Conservation (phyloP, 2,797 vertebrate genomes). For the Macroramphosus scolopax region DNA sequence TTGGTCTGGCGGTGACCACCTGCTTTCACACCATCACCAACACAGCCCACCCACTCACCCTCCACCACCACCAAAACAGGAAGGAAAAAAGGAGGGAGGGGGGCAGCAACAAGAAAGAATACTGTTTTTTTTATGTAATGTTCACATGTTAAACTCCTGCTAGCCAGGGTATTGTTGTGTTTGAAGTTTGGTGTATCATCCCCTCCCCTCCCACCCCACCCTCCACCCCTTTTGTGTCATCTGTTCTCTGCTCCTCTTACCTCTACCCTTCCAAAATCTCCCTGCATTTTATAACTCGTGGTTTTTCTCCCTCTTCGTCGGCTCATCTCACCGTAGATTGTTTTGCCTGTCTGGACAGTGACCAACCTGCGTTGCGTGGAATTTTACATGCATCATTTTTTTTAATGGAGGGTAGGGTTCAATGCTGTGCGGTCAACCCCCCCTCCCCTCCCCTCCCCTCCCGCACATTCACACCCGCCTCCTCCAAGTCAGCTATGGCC, state of each 20-base stretch:
- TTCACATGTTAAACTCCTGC: conserved; percentile 62
- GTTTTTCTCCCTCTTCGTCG: conserved; percentile 1
- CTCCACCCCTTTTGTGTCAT: conserved; percentile 39
- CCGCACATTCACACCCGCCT: conserved; percentile 25
- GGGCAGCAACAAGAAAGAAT: conserved; percentile 26
- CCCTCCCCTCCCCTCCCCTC: no score
- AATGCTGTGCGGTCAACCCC: no score
- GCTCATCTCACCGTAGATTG: conserved; percentile 30
- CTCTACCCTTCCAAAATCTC: neutral
- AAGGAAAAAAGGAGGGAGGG: neutral
- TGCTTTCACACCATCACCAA: conserved; percentile 73
- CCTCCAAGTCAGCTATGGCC: conserved; percentile 30
- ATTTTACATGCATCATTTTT: conserved; percentile 57
- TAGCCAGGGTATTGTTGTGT: conserved; percentile 62
- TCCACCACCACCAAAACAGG: conserved; percentile 45
- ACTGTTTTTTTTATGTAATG: conserved; percentile 55
- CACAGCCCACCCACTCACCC: conserved; percentile 72
- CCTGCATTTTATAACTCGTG: conserved; percentile 24
- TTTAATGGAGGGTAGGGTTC: no score
- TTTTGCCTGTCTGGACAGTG: conserved; percentile 36
- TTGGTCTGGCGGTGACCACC: conserved; percentile 81
- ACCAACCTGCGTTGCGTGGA: conserved; percentile 31
- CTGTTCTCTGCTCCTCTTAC: conserved; percentile 18
- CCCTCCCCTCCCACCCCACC: conserved; percentile 15
- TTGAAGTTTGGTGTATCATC: conserved; percentile 68